These are phyloP conservation scores for Penaeus vannamei DNA, from an alignment of 1,140 invertebrate species.

Conservation along the genomic window DNA sequence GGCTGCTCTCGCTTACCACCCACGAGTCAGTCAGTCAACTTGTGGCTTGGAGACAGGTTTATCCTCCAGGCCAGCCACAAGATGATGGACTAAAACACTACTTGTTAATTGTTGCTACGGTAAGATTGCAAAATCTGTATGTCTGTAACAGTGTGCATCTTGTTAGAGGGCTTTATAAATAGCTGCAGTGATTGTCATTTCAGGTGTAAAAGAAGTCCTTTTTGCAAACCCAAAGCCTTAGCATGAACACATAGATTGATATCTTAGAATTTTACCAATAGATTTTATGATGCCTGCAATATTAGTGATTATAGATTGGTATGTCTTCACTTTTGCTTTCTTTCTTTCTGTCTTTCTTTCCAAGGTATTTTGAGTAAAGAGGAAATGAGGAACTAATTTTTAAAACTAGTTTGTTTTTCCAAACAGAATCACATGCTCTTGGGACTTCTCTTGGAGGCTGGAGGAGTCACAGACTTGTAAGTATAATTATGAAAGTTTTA, in stretches of 20 bases:
- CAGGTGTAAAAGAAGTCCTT: too few relatives aligned
- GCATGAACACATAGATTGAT: too few relatives aligned
- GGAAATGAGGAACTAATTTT: neutral
- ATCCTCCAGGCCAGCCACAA: slow-evolving; percentile 69
- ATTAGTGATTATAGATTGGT: too few relatives aligned
- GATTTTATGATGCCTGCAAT: too few relatives aligned
- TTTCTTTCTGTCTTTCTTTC: too few relatives aligned
- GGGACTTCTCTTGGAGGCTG: slow-evolving; percentile 45
- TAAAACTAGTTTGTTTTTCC: neutral
- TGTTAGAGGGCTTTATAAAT: neutral
- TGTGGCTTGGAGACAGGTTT: slow-evolving; percentile 72
- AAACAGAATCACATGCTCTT: slow-evolving; percentile 54
- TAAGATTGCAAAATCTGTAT: slow-evolving; percentile 64
- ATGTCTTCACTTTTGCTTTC: too few relatives aligned
- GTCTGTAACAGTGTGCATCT: too few relatives aligned
- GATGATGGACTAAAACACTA: slow-evolving; percentile 20
- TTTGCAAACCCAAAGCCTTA: too few relatives aligned
- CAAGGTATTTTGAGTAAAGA: too few relatives aligned
- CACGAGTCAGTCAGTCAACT: slow-evolving; percentile 70
- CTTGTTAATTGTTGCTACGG: slow-evolving; percentile 72
- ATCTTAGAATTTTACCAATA: neutral
- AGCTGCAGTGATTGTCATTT: too few relatives aligned
- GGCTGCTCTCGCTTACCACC: slow-evolving; percentile 70
- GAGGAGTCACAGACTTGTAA: slow-evolving; percentile 49
- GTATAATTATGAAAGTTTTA: neutral